These are phyloP conservation scores for Aphaenogaster ashmeadi DNA, from an alignment of 1,140 invertebrate genomes.

Conservation along the genomic window DNA sequence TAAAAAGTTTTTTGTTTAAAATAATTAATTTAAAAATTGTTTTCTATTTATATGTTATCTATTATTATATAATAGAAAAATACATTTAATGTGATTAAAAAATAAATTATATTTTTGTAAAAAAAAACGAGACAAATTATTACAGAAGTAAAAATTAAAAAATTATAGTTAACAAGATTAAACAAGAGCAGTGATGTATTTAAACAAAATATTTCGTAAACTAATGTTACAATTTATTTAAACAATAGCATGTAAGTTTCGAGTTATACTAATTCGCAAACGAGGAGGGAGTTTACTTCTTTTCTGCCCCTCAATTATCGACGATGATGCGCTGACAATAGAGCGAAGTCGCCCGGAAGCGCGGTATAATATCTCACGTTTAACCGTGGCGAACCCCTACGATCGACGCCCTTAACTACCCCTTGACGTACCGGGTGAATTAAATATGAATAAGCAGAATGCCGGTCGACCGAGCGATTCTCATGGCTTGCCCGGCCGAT, in stretches of 20 bases:
- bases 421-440: slow-evolving; percentile 71
- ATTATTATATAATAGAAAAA: slow-evolving; percentile 7
- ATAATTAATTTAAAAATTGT: neutral
- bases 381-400: slow-evolving; percentile 66
- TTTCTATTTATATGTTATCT: neutral
- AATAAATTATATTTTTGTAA: neutral
- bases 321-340: slow-evolving; percentile 73
- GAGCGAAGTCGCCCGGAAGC: slow-evolving; percentile 63
- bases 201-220: neutral
- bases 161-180: neutral
- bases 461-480: slow-evolving; percentile 64
- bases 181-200: neutral
- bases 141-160: neutral
- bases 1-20: neutral
- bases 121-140: neutral
- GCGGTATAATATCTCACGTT: slow-evolving; percentile 70
- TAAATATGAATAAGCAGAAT: slow-evolving; percentile 75
- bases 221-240: neutral
- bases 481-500: slow-evolving; percentile 43
- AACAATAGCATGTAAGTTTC: neutral
- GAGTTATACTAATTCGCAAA: slow-evolving; percentile 26
- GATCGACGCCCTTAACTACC: slow-evolving; percentile 65
- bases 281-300: neutral
- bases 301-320: slow-evolving; percentile 69
- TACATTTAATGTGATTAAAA: neutral